Base-by-base conservation (phyloP, 2,113 vertebrate genomes). In the Brachypodius melanocephalos region DNA sequence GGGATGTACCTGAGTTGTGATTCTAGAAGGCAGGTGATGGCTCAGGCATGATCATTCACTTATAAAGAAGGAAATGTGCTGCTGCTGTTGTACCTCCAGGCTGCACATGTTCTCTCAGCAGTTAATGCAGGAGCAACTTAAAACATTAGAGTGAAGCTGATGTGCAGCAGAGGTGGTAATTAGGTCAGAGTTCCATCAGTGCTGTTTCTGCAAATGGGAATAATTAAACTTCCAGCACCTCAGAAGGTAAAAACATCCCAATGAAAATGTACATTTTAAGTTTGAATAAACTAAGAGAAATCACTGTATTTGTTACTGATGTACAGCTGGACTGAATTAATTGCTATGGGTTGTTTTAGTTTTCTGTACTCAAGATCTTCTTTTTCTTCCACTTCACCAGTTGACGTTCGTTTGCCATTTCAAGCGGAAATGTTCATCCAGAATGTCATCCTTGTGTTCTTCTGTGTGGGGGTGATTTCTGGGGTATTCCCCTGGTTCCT, bases 381-480 rank as follows among this genome's bases (percentile, higher is more conserved):
- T 73, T 75, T 81, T 76, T 76, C 42, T 72, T 86, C 63, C 26
- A 0, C 63, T 65, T 82, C 63, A 86, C 63, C 96, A 99, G 99
- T 99, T 36, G 99, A 99, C 6, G 99, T 99, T 49, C 98, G 99
- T 20, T 98, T 99, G 96, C 99, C 99, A 0, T 99, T 99, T 97
- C 99, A 99, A 98, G 98, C 98, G 0, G 99, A 99, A 97, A 99
- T 99, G 99, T 99, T 99, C 88, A 98, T 99, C 95, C 99, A 99
- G 96, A 99, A 99, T 0, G 97, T 99, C 54, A 98, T 99, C 95
- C 98, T 99, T 91, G 98, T 99, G 40, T 98, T 99, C 96, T 99
- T 99, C 97, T 99, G 99, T 32, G 97, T 99, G 48, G 98, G 98
- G 3, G 98, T 99, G 90, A 99, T 99, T 46, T 96, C 98, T 69